A percentile compares a stretch with the other conserved stretches of the same genome.
Conservation (phyloP, 2,888 invertebrate species). For the Camptogramma bilineatum region DNA sequence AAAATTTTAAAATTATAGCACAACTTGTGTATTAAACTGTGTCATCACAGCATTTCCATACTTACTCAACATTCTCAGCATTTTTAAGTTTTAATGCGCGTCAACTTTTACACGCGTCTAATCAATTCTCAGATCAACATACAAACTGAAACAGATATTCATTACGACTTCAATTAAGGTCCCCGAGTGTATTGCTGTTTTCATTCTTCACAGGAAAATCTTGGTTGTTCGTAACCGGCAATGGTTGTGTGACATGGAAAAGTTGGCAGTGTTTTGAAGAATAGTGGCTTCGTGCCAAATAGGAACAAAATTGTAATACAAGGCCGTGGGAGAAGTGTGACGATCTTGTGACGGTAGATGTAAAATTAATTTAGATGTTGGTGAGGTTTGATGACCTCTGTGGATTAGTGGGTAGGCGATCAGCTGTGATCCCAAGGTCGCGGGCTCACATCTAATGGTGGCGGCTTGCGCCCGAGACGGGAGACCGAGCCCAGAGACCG, state of each 20-base stretch:
- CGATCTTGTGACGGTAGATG: slow-evolving; percentile 34
- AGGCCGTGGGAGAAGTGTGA: slow-evolving; percentile 45
- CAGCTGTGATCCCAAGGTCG: slow-evolving; percentile 8
- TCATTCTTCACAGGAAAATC: background rate
- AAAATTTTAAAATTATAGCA: too few species aligned
- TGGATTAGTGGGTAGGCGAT: slow-evolving; percentile 1
- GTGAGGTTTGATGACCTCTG: slow-evolving; percentile 28
- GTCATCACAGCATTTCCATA: too few species aligned
- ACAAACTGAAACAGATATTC: slow-evolving; percentile 47
- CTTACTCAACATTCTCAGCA: slow-evolving; percentile 2
- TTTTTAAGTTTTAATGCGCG: slow-evolving; percentile 36
- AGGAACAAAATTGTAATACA: slow-evolving; percentile 63
- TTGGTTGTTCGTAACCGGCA: slow-evolving; percentile 21
- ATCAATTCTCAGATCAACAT: slow-evolving; percentile 49
- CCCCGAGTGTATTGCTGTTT: slow-evolving; percentile 26
- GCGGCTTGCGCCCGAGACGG: too few species aligned
- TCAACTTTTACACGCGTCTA: slow-evolving; percentile 41
- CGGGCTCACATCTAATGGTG: too few species aligned
- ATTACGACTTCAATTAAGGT: slow-evolving; percentile 37
- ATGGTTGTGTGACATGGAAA: slow-evolving; percentile 34
- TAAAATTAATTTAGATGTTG: slow-evolving; percentile 22
- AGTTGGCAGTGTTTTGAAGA: slow-evolving; percentile 27
- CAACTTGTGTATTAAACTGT: too few species aligned
- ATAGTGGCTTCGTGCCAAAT: slow-evolving; percentile 68
- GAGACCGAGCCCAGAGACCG: too few species aligned